Evolutionary conservation across 2,797 vertebrate genomes (phyloP), one percentile per base, ranked within the genome.

Genomic region (Neopelma chrysocephalum): DNA sequence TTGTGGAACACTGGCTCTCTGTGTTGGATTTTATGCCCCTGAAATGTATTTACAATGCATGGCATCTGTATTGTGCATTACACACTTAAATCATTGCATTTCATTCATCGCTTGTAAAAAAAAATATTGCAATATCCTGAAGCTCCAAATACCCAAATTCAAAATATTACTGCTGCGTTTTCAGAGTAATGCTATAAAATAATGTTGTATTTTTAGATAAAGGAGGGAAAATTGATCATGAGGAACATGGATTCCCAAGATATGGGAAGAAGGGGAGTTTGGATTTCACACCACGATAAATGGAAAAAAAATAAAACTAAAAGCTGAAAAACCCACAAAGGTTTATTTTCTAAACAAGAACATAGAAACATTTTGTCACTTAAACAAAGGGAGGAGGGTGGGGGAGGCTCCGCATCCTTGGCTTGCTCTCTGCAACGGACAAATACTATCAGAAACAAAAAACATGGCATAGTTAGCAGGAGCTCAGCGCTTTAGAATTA

Each of bases 401-500:
- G 96, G 93, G 93, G 93, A 97, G 94, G 94, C 93, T 96, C 94
- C 6, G 4, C 78, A 96, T 96, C 93, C 79, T 58, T 80, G 40
- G 81, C 93, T 96, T 89, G 81, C 91, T 94, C 95, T 96, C 82
- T 92, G 95, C 93, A 80, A 95, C 32, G 95, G 96, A 97, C 95
- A 96, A 96, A 96, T 94, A 93, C 83, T 93, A 96, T 89, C 86
- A 97, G 94, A 95, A 96, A 95, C 90, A 96, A 97, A 96, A 97
- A 93, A 83, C 95, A 21, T 94, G 91, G 95, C 95, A 96, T 89
- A 95, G 91, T 96, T 97, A 95, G 78, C 71, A 60, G 91, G 38
- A 96, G 93, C 96, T 89, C 82, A 70, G 58, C 0, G 19, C 91
- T 92, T 93, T 94, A 90, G 60, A 91, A 95, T 96, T 95, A 95